Evolutionary conservation across 1,140 invertebrate genomes (phyloP).

Genomic region (Drosophila lacertosa): DNA sequence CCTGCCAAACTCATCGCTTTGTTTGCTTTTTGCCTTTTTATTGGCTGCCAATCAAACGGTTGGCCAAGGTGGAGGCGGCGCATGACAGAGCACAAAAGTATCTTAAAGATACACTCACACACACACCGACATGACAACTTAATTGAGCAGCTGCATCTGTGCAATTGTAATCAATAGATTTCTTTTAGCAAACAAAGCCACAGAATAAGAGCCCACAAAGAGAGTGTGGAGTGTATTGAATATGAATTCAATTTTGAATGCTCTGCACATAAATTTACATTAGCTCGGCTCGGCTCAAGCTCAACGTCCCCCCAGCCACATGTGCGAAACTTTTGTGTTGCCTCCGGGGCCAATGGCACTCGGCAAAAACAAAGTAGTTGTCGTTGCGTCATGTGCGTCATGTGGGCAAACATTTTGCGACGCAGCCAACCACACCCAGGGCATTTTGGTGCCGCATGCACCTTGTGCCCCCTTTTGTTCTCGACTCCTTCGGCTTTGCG

Average conservation of each 20-base stretch:
- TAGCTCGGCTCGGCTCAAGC: slow-evolving; percentile 19
- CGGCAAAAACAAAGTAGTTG: slow-evolving; percentile 4
- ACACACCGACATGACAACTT: slow-evolving; percentile 61
- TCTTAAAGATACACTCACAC: slow-evolving; percentile 47
- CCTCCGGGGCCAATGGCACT: slow-evolving; percentile 1
- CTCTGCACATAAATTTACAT: slow-evolving; percentile 62
- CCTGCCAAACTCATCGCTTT: slow-evolving; percentile 40
- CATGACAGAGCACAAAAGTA: slow-evolving; percentile 65
- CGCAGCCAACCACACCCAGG: slow-evolving; percentile 22
- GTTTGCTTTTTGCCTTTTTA: slow-evolving; percentile 45
- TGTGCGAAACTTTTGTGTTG: neutral
- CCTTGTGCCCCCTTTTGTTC: neutral
- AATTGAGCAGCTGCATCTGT: slow-evolving; percentile 34
- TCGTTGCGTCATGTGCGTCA: slow-evolving; percentile 47
- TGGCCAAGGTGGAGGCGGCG: slow-evolving; percentile 45
- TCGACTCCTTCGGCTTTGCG: neutral
- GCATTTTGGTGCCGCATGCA: neutral
- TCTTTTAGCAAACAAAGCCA: neutral
- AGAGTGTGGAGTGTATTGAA: slow-evolving; percentile 1
- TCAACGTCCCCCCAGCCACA: slow-evolving; percentile 2
- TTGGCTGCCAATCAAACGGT: slow-evolving; percentile 68
- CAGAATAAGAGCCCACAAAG: too few relatives aligned
- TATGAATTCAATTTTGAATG: slow-evolving; percentile 60
- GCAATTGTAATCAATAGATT: slow-evolving; percentile 31
- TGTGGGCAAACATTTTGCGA: slow-evolving; percentile 49